Conservation (phyloP, 2,888 invertebrate genomes). For the Nebria salina region DNA sequence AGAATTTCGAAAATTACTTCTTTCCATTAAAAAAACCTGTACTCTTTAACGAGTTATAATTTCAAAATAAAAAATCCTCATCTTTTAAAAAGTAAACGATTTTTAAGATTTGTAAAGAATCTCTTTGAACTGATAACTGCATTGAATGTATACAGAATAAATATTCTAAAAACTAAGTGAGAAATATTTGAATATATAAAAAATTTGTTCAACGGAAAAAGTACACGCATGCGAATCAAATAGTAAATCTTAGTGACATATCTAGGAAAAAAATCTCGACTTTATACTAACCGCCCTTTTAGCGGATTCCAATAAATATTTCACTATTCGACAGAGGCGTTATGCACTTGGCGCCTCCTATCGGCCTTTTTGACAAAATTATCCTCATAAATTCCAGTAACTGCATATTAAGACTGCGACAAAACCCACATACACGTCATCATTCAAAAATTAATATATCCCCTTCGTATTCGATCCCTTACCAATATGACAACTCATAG, state of each 20-base stretch:
- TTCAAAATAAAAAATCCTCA: too few species aligned
- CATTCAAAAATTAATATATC: constrained; percentile 40
- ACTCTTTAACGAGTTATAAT: too few species aligned
- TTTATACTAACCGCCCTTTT: background rate
- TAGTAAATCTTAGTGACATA: constrained; percentile 7
- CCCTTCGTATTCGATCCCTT: background rate
- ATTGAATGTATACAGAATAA: too few species aligned
- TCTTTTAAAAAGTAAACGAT: too few species aligned
- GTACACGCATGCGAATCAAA: background rate
- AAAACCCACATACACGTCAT: constrained; percentile 35
- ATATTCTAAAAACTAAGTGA: too few species aligned
- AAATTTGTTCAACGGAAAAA: background rate
- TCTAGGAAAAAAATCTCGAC: background rate
- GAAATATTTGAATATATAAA: background rate
- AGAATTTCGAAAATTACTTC: too few species aligned
- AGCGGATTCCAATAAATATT: constrained; percentile 33
- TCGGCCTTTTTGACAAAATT: constrained; percentile 44
- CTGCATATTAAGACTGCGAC: constrained; percentile 44
- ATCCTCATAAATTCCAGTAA: constrained; percentile 38
- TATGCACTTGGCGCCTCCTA: constrained; percentile 26
- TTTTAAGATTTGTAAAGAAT: too few species aligned
- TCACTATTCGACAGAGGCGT: constrained; percentile 30
- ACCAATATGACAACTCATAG: background rate
- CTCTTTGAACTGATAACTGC: too few species aligned
- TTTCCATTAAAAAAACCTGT: too few species aligned